Base-by-base conservation (phyloP, 1,140 invertebrate genomes). In the Aphelinus certus region DNA sequence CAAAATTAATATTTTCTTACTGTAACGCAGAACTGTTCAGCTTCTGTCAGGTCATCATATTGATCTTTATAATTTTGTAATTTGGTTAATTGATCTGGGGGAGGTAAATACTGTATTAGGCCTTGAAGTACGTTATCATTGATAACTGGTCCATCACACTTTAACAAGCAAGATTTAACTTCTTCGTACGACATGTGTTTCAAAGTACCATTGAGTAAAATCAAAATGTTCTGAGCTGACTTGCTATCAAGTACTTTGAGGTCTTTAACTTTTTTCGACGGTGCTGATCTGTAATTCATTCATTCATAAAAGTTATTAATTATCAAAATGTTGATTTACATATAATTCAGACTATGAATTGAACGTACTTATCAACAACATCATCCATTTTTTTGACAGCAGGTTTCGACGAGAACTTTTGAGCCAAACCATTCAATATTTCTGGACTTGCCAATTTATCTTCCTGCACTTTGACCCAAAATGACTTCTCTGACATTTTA, bases 1-100 rank as follows among this genome's bases (percentile, higher is more conserved):
- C 51, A 9, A 4, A 9, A 9, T 53, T 4, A 4, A 57, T 45
- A 48, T 76, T 51, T 77, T 72, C 51, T 91, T 85, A 98, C 95
- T n/a, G 94, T 96, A 2, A 97, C 92, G 63, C 94, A 94, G 89
- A 99, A 99, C 83, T 97, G 96, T 87, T 99, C 98, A 3, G 97
- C 95, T 79, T 97, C 96, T 0, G 95, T 94, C 55, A 99, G 84
- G 45, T 97, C 93, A 53, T 95, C 91, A 77, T 92, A 92, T 57
- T 93, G 92, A 57, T 94, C 91, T 82, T 95, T 94, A 70, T 94
- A 91, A 73, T 94, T 92, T 61, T 95, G 91, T 3, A 99, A 84
- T 80, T 94, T 92, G 62, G 94, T 94, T 3, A 99, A 88, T 79
- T 97, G 94, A 81, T 98, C 96, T 66, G 94, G 92, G 73, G 93